Percentiles rank a stretch among this genome's conserved stretches.
Evolutionary conservation across 2,888 invertebrate genomes (phyloP).

Genomic region (Parochlus steinenii): DNA sequence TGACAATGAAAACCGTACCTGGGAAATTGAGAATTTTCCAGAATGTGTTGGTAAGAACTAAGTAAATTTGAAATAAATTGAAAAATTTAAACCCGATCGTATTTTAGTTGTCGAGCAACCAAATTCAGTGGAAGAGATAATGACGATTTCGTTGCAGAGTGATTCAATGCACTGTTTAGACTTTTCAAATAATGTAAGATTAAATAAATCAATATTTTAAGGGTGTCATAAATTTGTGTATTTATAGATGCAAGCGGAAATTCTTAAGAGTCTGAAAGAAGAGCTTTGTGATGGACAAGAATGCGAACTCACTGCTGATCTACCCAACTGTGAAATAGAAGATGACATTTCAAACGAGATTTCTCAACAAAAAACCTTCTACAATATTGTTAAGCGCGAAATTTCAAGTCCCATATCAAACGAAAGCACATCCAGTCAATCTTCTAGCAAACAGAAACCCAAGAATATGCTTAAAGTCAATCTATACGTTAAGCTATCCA

Average conservation of each 20-base stretch:
- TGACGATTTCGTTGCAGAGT: constrained; percentile 29
- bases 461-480: constrained; percentile 15
- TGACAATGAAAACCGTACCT: constrained; percentile 24
- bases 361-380: constrained; percentile 14
- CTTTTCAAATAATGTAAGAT: constrained; percentile 16
- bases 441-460: not conserved
- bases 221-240: constrained; percentile 1
- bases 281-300: constrained; percentile 17
- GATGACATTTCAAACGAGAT: not conserved
- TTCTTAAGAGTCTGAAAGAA: constrained; percentile 13
- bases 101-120: constrained; percentile 33
- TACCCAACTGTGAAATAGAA: constrained; percentile 15
- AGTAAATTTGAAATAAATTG: too few species aligned
- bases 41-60: constrained; percentile 36
- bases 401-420: not conserved
- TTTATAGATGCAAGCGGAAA: constrained; percentile 13
- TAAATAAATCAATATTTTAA: not conserved
- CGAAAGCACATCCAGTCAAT: constrained; percentile 1
- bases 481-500: constrained; percentile 17
- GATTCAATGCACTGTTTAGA: constrained; percentile 30
- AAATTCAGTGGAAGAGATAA: constrained; percentile 32
- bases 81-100: too few species aligned
- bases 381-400: constrained; percentile 16
- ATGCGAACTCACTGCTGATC: constrained; percentile 17
- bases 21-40: constrained; percentile 29